A percentile compares a stretch with the other conserved stretches of the same genome.
phyloP scores from a whole-genome alignment of 2,113 vertebrate species.

The Podarcis raffonei region DNA sequence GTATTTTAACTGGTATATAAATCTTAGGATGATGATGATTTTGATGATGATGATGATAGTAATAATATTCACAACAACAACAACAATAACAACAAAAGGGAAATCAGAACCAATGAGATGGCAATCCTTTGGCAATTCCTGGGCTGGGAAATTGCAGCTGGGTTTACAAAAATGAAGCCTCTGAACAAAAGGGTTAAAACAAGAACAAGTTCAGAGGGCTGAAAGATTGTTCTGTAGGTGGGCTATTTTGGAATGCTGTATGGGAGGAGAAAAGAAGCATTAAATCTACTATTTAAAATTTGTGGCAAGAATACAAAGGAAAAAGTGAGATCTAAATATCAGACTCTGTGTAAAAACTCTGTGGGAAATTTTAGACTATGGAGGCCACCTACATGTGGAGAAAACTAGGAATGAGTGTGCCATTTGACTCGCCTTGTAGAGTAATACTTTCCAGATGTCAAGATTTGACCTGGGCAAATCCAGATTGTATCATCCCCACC shows the following conservation, averaged over 20 bases:
- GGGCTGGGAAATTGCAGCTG: not conserved
- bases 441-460: constrained; percentile 17
- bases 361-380: constrained; percentile 38
- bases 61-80: too few relatives aligned
- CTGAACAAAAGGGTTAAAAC: not conserved
- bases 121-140: not conserved
- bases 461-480: not conserved
- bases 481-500: not conserved
- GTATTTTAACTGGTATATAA: too few relatives aligned
- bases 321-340: constrained; percentile 23
- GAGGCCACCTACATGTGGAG: constrained; percentile 45
- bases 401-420: constrained; percentile 52
- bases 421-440: constrained; percentile 60
- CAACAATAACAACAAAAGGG: not conserved
- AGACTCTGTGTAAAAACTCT: constrained; percentile 33
- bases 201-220: not conserved
- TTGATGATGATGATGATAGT: too few relatives aligned
- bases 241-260: not conserved
- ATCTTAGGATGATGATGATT: not conserved
- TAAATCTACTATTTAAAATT: constrained; percentile 29
- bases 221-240: accelerated
- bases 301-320: constrained; percentile 46
- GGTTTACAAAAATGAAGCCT: not conserved
- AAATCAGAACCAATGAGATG: not conserved
- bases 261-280: not conserved